Base-by-base conservation (phyloP, 1,140 invertebrate genomes). In the Notospermus geniculatus region DNA sequence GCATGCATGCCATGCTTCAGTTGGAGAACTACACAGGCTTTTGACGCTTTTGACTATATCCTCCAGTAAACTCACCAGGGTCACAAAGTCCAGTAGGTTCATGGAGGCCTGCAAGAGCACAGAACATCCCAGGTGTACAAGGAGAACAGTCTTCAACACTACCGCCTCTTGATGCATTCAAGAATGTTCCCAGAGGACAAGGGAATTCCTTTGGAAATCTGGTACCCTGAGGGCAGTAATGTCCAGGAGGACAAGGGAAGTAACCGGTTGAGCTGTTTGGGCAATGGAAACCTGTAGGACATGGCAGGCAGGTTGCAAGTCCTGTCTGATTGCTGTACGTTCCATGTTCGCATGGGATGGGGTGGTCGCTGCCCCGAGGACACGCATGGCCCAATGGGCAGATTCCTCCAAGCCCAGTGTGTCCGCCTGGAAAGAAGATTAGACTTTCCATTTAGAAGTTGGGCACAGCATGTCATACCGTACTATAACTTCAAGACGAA, bases 221-320 rank as follows among this genome's bases (percentile, higher is more conserved):
- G 7, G 75, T 78, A 11, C 68, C 71, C 13, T 63, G 57, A 27
- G 73, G 76, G 57, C 76, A 78, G 60, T 75, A 78, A 59, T 78
- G 62, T 15, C 76, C 76, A 25, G 65, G 52, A 11, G 75, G 72
- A 57, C 76, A 78, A 43, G 71, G 68, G 27, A 62, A 65, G 22
- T 62, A 54, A 19, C 56, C 59, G 59, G 68, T 76, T 5, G 65
- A 65, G 69, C 69, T 66, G 54, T 66, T 54, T 1, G 53, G 60
- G 52, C 65, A 67, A 46, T 60, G 64, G 62, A 45, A 67, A 1
- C 62, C 65, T 9, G 36, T 57, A 15, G 65, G 62, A 28, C 65
- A 67, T n/a, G 23, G 28, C 4, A 53, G 30, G 57, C 62, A 64
- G 13, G 11, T 13, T 17, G 60, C 25, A 29, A 46, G 64, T 19